A percentile compares a stretch with the other conserved stretches of the same genome.
Conservation (phyloP, 1,140 invertebrate species). For the Drosophila lini region DNA sequence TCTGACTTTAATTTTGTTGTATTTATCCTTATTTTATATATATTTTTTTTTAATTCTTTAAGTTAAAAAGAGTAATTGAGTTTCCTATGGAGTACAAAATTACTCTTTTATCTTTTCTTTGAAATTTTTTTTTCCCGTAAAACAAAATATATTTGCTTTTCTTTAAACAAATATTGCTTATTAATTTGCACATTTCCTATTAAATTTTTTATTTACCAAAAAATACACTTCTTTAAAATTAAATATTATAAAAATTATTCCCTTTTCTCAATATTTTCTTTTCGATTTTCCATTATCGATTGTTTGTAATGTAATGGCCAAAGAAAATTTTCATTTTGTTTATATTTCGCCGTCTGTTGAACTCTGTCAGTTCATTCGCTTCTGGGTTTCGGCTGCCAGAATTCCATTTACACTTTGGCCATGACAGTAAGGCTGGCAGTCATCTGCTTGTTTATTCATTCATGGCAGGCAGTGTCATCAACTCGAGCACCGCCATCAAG, state of each 20-base stretch:
- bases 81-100: no score
- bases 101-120: rapidly evolving
- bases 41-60: not conserved
- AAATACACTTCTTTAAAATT: not conserved
- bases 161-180: no score
- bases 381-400: constrained; percentile 14
- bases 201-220: no score
- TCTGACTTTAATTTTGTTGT: not conserved
- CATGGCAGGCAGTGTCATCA: constrained; percentile 55
- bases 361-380: constrained; percentile 70
- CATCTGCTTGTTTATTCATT: constrained; percentile 73
- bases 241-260: not conserved
- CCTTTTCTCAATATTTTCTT: constrained; percentile 1
- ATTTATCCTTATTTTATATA: no score
- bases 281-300: constrained; percentile 39
- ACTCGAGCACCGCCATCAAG: constrained; percentile 40
- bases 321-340: constrained; percentile 53
- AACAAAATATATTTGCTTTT: not conserved
- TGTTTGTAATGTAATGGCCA: constrained; percentile 6
- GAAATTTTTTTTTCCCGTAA: no score
- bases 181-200: not conserved
- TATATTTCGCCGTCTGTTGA: constrained; percentile 60
- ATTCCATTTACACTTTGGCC: constrained; percentile 42
- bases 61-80: not conserved
- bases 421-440: constrained; percentile 29